A percentile compares a stretch with the other conserved stretches of the same genome.
phyloP scores from a whole-genome alignment of 30 jellyfish, hydroid and myxozoan genomes.

The Phacellophora camtschatica region DNA sequence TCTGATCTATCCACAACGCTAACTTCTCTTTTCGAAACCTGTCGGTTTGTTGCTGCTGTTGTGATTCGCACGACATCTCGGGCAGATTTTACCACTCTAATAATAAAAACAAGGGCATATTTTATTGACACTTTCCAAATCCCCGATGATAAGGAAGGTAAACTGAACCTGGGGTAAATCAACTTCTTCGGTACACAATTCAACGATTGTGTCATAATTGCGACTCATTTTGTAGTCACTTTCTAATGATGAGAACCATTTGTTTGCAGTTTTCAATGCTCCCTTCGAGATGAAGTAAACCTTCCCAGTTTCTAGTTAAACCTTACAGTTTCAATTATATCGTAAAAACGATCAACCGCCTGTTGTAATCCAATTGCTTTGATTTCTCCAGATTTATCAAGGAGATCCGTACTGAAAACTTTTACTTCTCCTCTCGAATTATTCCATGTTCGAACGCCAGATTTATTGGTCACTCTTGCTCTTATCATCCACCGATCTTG shows the following conservation, averaged over 20 bases:
- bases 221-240: slow-evolving; percentile 92
- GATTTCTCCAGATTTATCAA: slow-evolving; percentile 95
- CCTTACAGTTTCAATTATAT: slow-evolving; percentile 77
- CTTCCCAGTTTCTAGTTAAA: slow-evolving; percentile 86
- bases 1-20: slow-evolving; percentile 90
- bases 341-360: slow-evolving; percentile 84
- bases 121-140: slow-evolving; percentile 74
- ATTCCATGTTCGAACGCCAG: slow-evolving; percentile 82
- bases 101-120: slow-evolving; percentile 91
- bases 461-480: slow-evolving; percentile 88
- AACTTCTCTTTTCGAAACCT: slow-evolving; percentile 93
- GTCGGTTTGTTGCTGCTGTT: slow-evolving; percentile 84
- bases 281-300: slow-evolving; percentile 86
- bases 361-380: slow-evolving; percentile 94
- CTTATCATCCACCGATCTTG: slow-evolving; percentile 97
- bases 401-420: slow-evolving; percentile 78
- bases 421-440: slow-evolving; percentile 97
- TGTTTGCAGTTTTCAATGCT: slow-evolving; percentile 90
- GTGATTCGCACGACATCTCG: slow-evolving; percentile 87
- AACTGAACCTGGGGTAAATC: slow-evolving; percentile 87
- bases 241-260: slow-evolving; percentile 79
- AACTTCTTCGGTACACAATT: slow-evolving; percentile 78
- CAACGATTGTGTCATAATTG: slow-evolving; percentile 70
- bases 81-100: slow-evolving; percentile 86
- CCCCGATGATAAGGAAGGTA: slow-evolving; percentile 68